Evolutionary conservation across 2,797 vertebrate genomes (phyloP).

Genomic region (Thunnus albacares): DNA sequence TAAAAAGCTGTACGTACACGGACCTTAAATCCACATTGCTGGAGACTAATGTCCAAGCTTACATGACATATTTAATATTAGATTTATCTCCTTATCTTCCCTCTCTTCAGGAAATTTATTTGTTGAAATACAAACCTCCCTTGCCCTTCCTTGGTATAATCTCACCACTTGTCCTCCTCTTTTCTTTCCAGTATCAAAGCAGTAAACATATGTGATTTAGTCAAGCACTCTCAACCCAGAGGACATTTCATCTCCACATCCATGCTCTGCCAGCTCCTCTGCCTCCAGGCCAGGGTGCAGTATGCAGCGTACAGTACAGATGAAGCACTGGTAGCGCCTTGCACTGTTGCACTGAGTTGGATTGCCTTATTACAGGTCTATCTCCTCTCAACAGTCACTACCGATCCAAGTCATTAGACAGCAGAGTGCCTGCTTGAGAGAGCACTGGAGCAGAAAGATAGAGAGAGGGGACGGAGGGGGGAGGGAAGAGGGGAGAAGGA

Average conservation of each 20-base stretch:
- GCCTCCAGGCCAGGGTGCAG: constrained; percentile 34
- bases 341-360: constrained; percentile 44
- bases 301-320: constrained; percentile 20
- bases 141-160: not conserved
- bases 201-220: constrained; percentile 26
- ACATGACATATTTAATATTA: not conserved
- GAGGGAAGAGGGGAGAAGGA: not conserved
- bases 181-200: constrained; percentile 14
- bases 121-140: not conserved
- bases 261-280: constrained; percentile 35
- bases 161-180: not conserved
- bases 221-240: constrained; percentile 22
- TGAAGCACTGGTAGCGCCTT: constrained; percentile 39
- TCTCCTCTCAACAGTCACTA: constrained; percentile 75
- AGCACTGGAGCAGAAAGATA: constrained; percentile 69
- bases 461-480: constrained; percentile 1
- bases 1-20: not conserved
- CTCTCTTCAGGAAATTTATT: not conserved
- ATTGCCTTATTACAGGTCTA: constrained; percentile 80
- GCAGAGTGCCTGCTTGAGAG: constrained; percentile 75
- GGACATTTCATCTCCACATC: constrained; percentile 36
- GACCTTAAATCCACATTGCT: not conserved
- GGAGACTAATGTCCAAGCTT: not conserved
- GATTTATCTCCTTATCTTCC: not conserved
- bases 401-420: constrained; percentile 80